Percentiles rank a stretch among this genome's conserved stretches.
Evolutionary conservation across 2,888 invertebrate species (phyloP).

Genomic region (Onthophagus sagittarius): DNA sequence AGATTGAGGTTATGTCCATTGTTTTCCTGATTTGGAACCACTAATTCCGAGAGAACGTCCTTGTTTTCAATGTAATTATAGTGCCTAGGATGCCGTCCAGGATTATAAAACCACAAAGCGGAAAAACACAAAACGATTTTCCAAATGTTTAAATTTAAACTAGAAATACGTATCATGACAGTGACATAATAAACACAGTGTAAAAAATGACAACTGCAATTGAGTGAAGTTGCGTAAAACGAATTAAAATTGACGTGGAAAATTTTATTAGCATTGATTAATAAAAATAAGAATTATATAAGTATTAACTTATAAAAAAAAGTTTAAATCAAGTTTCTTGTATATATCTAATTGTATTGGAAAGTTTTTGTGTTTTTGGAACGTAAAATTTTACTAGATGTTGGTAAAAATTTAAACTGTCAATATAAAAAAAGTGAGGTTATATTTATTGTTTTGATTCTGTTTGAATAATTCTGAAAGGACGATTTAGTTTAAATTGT

Average conservation of each 20-base stretch:
- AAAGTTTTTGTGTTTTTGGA: no score
- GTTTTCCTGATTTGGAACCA: not conserved
- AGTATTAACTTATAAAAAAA: no score
- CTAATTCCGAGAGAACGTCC: constrained; percentile 36
- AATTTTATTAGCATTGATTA: no score
- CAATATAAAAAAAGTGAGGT: no score
- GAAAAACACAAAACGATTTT: not conserved
- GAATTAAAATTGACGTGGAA: not conserved
- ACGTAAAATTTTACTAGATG: no score
- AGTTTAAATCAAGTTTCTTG: no score
- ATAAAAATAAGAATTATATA: no score
- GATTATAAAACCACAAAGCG: constrained; percentile 36
- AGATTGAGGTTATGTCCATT: constrained; percentile 12
- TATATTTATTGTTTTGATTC: no score
- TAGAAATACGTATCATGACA: not conserved
- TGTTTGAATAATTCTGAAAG: not conserved
- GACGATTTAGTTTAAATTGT: not conserved
- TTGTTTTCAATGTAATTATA: constrained; percentile 39
- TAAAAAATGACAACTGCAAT: not conserved
- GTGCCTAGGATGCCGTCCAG: constrained; percentile 42
- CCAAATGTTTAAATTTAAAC: not conserved
- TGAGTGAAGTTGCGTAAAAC: not conserved
- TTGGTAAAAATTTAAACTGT: no score
- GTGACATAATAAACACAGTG: not conserved
- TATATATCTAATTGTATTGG: no score